These are phyloP conservation scores for Catamblyrhynchus diadema DNA, from an alignment of 2,797 vertebrate species.

Conservation along the genomic window DNA sequence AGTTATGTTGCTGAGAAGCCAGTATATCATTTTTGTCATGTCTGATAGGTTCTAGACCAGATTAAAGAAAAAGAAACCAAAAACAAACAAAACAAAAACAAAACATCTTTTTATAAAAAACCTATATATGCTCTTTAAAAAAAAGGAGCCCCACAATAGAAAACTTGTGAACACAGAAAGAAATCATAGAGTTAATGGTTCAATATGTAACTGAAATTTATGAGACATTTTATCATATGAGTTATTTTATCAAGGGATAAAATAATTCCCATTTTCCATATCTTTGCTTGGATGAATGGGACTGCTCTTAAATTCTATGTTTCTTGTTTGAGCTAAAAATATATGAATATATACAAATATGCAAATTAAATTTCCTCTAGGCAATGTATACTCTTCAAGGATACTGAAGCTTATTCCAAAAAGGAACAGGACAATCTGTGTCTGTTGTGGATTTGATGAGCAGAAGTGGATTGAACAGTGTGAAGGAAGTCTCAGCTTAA, in stretches of 20 bases:
- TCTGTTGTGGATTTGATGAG: not conserved
- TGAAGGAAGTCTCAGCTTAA: not conserved
- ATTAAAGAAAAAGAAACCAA: too few species aligned
- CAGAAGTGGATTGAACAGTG: not conserved
- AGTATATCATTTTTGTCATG: not conserved
- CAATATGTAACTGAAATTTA: not conserved
- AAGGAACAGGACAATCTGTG: not conserved
- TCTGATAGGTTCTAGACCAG: not conserved
- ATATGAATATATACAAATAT: not conserved
- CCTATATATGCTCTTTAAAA: rapidly evolving
- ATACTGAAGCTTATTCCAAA: not conserved
- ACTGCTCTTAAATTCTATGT: not conserved
- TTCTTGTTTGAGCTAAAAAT: not conserved
- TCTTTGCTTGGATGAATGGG: not conserved
- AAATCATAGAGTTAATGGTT: not conserved
- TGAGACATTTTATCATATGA: not conserved
- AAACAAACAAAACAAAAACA: rapidly evolving
- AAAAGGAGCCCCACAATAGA: not conserved
- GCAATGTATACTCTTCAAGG: not conserved
- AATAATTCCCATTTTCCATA: not conserved
- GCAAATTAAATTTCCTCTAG: not conserved
- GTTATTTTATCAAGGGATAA: not conserved
- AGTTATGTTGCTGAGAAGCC: not conserved
- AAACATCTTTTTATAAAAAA: not conserved
- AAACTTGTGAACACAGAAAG: not conserved